Conservation (phyloP, 2,113 vertebrate genomes). For the Ranitomeya variabilis region DNA sequence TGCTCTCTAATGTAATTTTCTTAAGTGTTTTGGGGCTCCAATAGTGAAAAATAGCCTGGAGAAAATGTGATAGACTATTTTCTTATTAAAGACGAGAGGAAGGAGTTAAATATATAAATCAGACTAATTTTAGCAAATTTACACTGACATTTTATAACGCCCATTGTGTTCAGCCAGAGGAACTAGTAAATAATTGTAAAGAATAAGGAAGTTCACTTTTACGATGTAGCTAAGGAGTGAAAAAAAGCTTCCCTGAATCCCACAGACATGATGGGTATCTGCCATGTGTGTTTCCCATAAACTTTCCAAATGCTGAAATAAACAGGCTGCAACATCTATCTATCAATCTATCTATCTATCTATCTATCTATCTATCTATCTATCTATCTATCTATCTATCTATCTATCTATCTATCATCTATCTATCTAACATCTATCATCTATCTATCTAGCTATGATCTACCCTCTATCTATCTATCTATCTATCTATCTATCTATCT, state of each 20-base stretch:
- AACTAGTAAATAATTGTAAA: neutral
- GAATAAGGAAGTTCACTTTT: neutral
- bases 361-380: too few relatives aligned
- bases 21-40: neutral
- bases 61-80: neutral
- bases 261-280: slow-evolving; percentile 20
- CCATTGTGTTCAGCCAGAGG: neutral
- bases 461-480: too few relatives aligned
- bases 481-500: too few relatives aligned
- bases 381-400: too few relatives aligned
- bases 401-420: too few relatives aligned
- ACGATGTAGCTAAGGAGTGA: neutral
- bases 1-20: slow-evolving; percentile 33
- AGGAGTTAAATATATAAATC: slow-evolving; percentile 9
- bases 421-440: too few relatives aligned
- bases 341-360: too few relatives aligned
- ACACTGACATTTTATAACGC: slow-evolving; percentile 20
- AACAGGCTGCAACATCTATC: neutral
- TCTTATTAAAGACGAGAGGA: neutral
- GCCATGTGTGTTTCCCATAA: slow-evolving; percentile 12
- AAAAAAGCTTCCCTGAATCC: neutral
- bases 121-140: neutral
- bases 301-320: neutral
- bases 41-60: neutral
- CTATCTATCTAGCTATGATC: too few relatives aligned